These are phyloP conservation scores for Drosophila borealis DNA, from an alignment of 2,888 invertebrate species.

Conservation along the genomic window DNA sequence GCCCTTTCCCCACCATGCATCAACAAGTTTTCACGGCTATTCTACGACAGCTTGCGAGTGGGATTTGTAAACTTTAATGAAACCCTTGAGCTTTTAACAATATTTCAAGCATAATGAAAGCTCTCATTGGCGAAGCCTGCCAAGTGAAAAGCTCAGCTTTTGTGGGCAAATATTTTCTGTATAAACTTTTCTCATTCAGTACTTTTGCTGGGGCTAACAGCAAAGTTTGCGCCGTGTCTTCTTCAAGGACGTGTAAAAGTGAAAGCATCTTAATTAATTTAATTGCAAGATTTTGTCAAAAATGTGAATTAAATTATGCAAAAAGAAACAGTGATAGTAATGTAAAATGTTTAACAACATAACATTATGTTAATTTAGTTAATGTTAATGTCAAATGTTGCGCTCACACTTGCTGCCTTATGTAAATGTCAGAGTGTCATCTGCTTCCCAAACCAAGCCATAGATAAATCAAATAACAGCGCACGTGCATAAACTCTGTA, in stretches of 20 bases:
- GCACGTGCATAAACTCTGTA: constrained; percentile 40
- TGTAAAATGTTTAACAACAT: constrained; percentile 3
- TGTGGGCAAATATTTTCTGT: constrained; percentile 45
- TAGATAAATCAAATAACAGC: constrained; percentile 40
- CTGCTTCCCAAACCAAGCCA: constrained; percentile 24
- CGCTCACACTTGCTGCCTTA: constrained; percentile 24
- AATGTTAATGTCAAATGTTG: constrained; percentile 17
- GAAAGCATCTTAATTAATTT: constrained; percentile 5
- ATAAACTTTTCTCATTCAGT: constrained; percentile 58
- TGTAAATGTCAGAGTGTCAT: constrained; percentile 44
- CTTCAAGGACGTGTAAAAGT: constrained; percentile 32
- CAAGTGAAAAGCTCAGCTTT: constrained; percentile 64
- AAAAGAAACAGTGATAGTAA: constrained; percentile 3
- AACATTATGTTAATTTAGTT: not conserved
- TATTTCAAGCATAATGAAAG: constrained; percentile 38
- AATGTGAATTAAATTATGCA: constrained; percentile 20
- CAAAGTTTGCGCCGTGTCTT: constrained; percentile 37
- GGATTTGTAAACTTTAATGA: constrained; percentile 27
- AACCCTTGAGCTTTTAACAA: constrained; percentile 53
- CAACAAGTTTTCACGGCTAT: not conserved
- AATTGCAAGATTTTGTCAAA: constrained; percentile 1
- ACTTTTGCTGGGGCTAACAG: constrained; percentile 52
- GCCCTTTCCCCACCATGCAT: constrained; percentile 10
- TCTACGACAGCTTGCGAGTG: constrained; percentile 22
- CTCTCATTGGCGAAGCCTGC: constrained; percentile 54